These are phyloP conservation scores for Blastomussa wellsi DNA, from an alignment of 92 coral and sea anemone genomes.

Conservation along the genomic window DNA sequence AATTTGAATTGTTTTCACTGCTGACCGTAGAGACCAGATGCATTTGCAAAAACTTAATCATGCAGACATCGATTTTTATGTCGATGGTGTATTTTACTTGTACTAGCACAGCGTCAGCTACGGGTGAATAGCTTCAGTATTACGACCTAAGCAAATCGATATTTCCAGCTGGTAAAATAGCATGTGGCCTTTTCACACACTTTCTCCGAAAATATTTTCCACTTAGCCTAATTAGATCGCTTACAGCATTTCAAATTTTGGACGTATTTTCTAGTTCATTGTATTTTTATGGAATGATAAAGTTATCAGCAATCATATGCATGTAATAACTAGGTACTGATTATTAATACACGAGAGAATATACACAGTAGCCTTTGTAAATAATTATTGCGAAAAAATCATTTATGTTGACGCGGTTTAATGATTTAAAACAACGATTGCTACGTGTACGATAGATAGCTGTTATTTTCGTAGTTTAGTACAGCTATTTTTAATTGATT, in stretches of 20 bases:
- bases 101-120: neutral
- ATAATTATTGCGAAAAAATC: neutral
- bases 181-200: neutral
- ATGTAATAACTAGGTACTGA: neutral
- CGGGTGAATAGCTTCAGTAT: neutral
- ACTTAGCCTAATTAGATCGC: neutral
- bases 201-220: neutral
- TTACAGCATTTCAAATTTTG: neutral
- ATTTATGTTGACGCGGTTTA: neutral
- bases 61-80: neutral
- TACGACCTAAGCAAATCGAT: neutral
- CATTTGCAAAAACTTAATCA: neutral
- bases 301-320: neutral
- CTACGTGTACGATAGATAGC: neutral
- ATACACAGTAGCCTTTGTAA: neutral
- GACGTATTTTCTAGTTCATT: neutral
- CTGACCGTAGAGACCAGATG: neutral
- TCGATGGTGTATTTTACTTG: neutral
- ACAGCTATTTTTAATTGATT: neutral
- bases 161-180: constrained; percentile 19
- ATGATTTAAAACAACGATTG: neutral
- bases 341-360: neutral
- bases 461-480: neutral
- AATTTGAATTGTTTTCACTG: neutral
- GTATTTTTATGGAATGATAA: neutral